A percentile compares a stretch with the other conserved stretches of the same genome.
phyloP scores from a whole-genome alignment of 2,888 invertebrate species.

The Acleris holmiana region DNA sequence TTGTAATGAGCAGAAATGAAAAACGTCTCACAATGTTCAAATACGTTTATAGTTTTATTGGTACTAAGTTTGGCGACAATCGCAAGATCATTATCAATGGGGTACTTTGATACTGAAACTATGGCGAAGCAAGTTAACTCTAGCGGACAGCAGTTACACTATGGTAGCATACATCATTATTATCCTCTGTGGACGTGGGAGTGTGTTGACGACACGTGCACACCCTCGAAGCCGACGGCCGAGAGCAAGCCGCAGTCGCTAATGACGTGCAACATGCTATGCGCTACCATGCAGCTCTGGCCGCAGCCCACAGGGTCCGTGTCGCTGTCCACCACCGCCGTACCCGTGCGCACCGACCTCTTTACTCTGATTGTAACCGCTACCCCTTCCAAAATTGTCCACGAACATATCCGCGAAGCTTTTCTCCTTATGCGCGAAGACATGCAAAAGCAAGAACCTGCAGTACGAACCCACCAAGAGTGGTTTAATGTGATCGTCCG shows the following conservation, averaged over 20 bases:
- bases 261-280: constrained; percentile 89
- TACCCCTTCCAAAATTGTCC: constrained; percentile 59
- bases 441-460: constrained; percentile 68
- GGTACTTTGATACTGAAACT: background rate
- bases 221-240: constrained; percentile 70
- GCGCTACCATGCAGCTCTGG: constrained; percentile 89
- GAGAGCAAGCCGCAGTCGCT: constrained; percentile 80
- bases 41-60: constrained; percentile 1
- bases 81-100: background rate
- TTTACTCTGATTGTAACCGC: constrained; percentile 71
- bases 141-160: background rate
- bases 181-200: constrained; percentile 89
- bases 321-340: constrained; percentile 84
- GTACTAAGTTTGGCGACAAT: background rate
- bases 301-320: constrained; percentile 89
- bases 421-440: constrained; percentile 77
- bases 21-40: background rate
- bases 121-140: background rate
- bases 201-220: constrained; percentile 87
- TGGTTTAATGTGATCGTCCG: constrained; percentile 71
- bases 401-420: constrained; percentile 68
- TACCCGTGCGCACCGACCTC: constrained; percentile 83
- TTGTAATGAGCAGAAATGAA: background rate
- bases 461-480: constrained; percentile 56
- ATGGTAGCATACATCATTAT: constrained; percentile 58